These are phyloP conservation scores for Pyrocoelia pectoralis DNA, from an alignment of 2,888 invertebrate species.

Conservation along the genomic window DNA sequence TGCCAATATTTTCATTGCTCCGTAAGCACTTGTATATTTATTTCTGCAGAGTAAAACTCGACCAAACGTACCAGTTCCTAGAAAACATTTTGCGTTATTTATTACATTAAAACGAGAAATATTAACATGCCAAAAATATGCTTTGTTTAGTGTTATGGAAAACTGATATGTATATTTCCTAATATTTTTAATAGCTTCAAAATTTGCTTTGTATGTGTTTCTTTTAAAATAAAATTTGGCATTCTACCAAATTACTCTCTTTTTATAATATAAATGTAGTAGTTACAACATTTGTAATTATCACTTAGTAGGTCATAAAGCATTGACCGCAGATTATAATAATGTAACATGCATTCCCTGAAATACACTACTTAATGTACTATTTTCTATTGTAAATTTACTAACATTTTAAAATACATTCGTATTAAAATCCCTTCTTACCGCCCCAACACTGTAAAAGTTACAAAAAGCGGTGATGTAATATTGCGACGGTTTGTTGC, in stretches of 20 bases:
- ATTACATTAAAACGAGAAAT: too few species aligned
- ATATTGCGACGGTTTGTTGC: too few species aligned
- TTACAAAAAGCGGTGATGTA: too few species aligned
- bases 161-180: not conserved
- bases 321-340: slow-evolving; percentile 3
- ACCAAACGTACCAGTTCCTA: slow-evolving; percentile 97
- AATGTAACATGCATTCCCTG: not conserved
- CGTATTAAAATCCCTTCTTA: too few species aligned
- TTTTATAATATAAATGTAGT: not conserved
- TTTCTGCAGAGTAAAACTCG: slow-evolving; percentile 91
- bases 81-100: slow-evolving; percentile 36
- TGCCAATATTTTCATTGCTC: slow-evolving; percentile 94
- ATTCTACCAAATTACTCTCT: not conserved
- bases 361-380: not conserved
- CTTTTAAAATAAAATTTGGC: not conserved
- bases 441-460: too few species aligned
- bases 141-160: too few species aligned
- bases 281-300: not conserved
- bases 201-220: not conserved
- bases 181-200: not conserved
- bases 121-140: too few species aligned
- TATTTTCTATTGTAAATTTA: not conserved
- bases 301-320: slow-evolving; percentile 12
- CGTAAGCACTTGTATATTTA: slow-evolving; percentile 79
- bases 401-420: too few species aligned